Evolutionary conservation across 2,888 invertebrate genomes (phyloP).

Genomic region (Dexiosoma caninum): DNA sequence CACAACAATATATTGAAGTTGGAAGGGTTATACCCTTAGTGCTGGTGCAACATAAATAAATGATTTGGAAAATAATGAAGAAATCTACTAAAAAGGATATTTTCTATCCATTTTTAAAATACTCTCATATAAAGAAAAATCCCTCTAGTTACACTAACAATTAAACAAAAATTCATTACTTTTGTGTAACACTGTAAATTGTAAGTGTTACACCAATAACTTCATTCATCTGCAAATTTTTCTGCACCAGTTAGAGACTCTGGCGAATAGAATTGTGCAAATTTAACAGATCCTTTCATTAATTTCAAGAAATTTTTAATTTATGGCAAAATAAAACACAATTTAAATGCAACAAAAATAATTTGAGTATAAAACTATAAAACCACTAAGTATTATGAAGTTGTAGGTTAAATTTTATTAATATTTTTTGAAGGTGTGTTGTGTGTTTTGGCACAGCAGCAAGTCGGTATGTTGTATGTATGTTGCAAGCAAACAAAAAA

Average conservation of each 20-base stretch:
- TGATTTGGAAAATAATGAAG: too few relatives aligned
- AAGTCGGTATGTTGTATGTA: constrained; percentile 5
- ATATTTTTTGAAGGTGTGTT: constrained; percentile 35
- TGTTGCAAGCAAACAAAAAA: constrained; percentile 45
- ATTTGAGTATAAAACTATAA: background rate
- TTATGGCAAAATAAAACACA: background rate
- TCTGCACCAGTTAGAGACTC: too few relatives aligned
- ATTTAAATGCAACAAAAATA: constrained; percentile 1
- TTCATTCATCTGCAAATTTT: background rate
- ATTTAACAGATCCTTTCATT: background rate
- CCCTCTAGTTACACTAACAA: background rate
- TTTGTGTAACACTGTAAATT: background rate
- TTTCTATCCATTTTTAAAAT: too few relatives aligned
- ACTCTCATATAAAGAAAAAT: background rate
- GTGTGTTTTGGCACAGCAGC: constrained; percentile 21
- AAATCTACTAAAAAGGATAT: too few relatives aligned
- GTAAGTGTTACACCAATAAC: background rate
- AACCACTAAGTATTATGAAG: background rate
- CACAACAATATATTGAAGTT: too few relatives aligned
- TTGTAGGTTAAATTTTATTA: constrained; percentile 26
- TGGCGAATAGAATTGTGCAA: background rate
- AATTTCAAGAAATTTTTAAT: background rate
- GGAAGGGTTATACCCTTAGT: too few relatives aligned
- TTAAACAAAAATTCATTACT: background rate
- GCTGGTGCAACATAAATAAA: too few relatives aligned